phyloP scores from a whole-genome alignment of 2,888 invertebrate genomes.

The Tineola bisselliella region DNA sequence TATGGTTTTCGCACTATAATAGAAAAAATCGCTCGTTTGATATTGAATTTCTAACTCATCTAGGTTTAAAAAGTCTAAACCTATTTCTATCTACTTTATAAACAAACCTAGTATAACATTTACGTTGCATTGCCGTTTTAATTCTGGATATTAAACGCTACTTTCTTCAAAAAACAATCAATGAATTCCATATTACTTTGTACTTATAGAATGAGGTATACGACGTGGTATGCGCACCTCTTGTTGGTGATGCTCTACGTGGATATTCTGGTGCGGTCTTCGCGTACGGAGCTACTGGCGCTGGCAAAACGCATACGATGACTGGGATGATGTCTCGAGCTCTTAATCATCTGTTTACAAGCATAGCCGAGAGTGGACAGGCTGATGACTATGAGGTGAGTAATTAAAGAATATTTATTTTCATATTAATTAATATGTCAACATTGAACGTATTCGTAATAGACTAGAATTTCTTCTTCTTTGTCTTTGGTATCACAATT shows the following conservation, averaged over 20 bases:
- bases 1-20: too few species aligned
- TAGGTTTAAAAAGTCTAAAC: too few species aligned
- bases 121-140: too few species aligned
- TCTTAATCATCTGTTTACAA: conserved; percentile 82
- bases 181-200: not conserved
- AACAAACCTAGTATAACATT: too few species aligned
- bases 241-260: conserved; percentile 85
- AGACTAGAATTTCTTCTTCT: too few species aligned
- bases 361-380: conserved; percentile 69
- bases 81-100: too few species aligned
- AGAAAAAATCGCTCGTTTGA: too few species aligned
- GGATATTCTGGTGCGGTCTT: conserved; percentile 97
- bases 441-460: too few species aligned
- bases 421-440: not conserved
- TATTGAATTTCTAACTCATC: too few species aligned
- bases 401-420: conserved; percentile 15
- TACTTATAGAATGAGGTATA: conserved; percentile 78
- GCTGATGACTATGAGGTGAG: conserved; percentile 71
- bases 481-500: too few species aligned
- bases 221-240: conserved; percentile 81
- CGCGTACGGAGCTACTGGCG: conserved; percentile 93
- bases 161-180: too few species aligned
- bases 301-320: conserved; percentile 94
- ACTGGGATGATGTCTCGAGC: conserved; percentile 91
- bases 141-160: not conserved